Base-by-base conservation (phyloP, 2,113 vertebrate species). In the Pseudorasbora parva region DNA sequence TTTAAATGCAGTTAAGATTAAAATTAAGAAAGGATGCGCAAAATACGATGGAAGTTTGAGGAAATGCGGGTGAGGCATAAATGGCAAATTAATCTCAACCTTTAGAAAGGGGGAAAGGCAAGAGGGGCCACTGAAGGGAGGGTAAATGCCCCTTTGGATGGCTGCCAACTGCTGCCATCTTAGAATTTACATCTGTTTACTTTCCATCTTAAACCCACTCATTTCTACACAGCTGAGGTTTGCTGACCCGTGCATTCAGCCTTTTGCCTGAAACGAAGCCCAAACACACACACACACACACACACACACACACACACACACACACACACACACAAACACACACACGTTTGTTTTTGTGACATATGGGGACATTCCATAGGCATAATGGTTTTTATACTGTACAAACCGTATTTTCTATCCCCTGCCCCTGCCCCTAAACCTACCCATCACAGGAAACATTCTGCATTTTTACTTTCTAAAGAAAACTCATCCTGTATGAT, bases 101-200 rank as follows among this genome's bases (percentile, higher is more conserved):
- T 88, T 87, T 78, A 73, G 79, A 84, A 51, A 23, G 47, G 60
- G 43, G 7, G 9, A 62, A 79, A 81, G 23, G 74, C 30, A 79
- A 69, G 37, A 43, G 72, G 43, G 68, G 33, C 51, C 4, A 9
- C 64, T 78, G 62, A 69, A 82, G 81, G 23, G 78, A 78, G 80
- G 37, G 30, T 81, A 78, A 82, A 74, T 88, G 87, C 88, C 88
- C 77, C 85, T 89, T 89, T 92, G 93, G 92, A 92, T 41, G 83
- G 51, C 84, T 89, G 92, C 93, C 93, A 93, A 87, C 54, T 84
- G 81, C 91, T 92, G 92, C 85, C 91, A 92, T 92, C 90, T 82
- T 86, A 85, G 83, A 89, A 93, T 93, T 94, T 93, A 91, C 91
- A 95, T 93, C 91, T 95, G 93, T 94, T 94, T 92, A 93, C 91